These are phyloP conservation scores for Drosophila dunni DNA, from an alignment of 1,140 invertebrate genomes.

Conservation along the genomic window DNA sequence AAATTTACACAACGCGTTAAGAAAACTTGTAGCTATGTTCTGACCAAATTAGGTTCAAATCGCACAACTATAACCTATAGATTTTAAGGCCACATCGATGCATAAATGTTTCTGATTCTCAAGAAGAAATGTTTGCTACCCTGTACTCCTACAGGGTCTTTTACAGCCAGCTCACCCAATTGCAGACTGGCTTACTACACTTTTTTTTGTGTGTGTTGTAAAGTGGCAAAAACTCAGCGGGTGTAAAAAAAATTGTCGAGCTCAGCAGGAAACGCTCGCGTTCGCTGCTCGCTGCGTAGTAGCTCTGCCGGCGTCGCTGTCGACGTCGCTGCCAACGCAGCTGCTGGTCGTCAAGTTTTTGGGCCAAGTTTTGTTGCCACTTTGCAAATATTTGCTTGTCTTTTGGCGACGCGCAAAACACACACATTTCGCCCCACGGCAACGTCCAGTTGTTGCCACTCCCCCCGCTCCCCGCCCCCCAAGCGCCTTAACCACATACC, in stretches of 20 bases:
- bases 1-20: no score
- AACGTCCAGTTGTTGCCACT: neutral
- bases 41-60: no score
- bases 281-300: slow-evolving; percentile 2
- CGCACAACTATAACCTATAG: no score
- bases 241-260: slow-evolving; percentile 58
- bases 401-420: slow-evolving; percentile 65
- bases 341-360: slow-evolving; percentile 30
- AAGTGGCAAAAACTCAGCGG: slow-evolving; percentile 45
- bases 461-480: neutral
- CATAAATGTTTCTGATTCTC: no score
- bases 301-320: neutral
- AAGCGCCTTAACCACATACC: neutral
- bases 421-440: slow-evolving; percentile 47
- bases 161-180: no score
- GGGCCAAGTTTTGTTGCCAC: slow-evolving; percentile 75
- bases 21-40: no score
- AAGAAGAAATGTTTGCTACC: no score
- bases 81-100: no score
- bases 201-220: slow-evolving; percentile 30
- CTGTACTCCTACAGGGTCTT: no score
- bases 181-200: neutral
- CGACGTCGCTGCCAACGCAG: neutral
- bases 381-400: slow-evolving; percentile 78
- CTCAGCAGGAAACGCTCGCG: slow-evolving; percentile 57